Percentiles rank a stretch among this genome's conserved stretches.
Evolutionary conservation across 2,888 invertebrate species (phyloP).

Genomic region (Carterocephalus palaemon): DNA sequence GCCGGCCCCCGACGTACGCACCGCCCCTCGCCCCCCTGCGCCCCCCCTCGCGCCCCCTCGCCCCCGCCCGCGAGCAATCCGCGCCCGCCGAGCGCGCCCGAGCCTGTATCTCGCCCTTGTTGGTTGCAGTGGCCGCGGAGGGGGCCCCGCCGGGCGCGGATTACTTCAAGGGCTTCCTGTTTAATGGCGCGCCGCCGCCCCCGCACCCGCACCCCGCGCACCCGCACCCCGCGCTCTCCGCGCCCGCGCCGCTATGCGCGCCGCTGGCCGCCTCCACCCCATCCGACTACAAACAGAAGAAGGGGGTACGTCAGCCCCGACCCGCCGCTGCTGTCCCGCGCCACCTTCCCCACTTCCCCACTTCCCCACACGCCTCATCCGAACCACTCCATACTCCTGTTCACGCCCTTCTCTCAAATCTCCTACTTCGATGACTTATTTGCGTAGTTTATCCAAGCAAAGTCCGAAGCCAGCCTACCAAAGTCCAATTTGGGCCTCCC

Average conservation of each 20-base stretch:
- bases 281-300: conserved; percentile 73
- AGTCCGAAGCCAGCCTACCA: no score
- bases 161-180: conserved; percentile 91
- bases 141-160: conserved; percentile 89
- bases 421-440: not conserved
- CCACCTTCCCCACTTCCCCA: not conserved
- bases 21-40: conserved; percentile 34
- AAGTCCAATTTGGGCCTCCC: no score
- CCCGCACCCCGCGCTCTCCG: conserved; percentile 48
- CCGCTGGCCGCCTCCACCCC: conserved; percentile 50
- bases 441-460: no score
- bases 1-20: conserved; percentile 51
- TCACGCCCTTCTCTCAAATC: not conserved
- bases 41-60: conserved; percentile 35
- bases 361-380: not conserved
- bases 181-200: conserved; percentile 80
- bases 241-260: conserved; percentile 41
- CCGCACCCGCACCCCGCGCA: conserved; percentile 37
- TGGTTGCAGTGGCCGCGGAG: conserved; percentile 90
- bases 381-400: conserved; percentile 2
- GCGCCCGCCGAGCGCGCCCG: conserved; percentile 58
- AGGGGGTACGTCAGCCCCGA: conserved; percentile 67
- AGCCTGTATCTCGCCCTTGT: conserved; percentile 41
- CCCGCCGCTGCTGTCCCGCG: conserved; percentile 2
- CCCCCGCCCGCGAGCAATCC: conserved; percentile 49